A percentile compares a stretch with the other conserved stretches of the same genome.
Conservation (phyloP, 1,140 invertebrate genomes). For the Melipona quadrifasciata region DNA sequence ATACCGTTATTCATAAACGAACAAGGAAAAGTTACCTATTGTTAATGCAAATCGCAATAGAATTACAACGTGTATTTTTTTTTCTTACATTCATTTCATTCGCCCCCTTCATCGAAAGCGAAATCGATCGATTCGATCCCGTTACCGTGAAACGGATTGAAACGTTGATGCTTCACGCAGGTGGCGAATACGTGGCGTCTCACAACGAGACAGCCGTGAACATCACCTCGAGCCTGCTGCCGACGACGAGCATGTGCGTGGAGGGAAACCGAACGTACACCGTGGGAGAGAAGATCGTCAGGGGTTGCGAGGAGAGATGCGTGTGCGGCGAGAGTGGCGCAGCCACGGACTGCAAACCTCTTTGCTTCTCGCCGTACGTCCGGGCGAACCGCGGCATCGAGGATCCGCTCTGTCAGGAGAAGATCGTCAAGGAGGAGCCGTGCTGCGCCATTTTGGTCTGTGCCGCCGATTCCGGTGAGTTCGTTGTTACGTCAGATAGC, state of each 20-base stretch:
- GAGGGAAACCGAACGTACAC: slow-evolving; percentile 89
- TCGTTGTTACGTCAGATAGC: neutral
- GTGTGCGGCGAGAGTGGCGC: slow-evolving; percentile 84
- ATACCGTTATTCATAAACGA: too few species aligned
- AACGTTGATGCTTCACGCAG: slow-evolving; percentile 46
- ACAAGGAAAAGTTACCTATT: too few species aligned
- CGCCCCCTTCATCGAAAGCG: too few species aligned
- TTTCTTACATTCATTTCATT: too few species aligned
- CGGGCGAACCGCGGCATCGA: slow-evolving; percentile 84
- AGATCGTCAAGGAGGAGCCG: slow-evolving; percentile 85
- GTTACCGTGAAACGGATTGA: too few species aligned
- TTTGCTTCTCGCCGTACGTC: slow-evolving; percentile 85
- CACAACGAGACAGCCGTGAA: slow-evolving; percentile 70
- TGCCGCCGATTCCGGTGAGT: slow-evolving; percentile 81
- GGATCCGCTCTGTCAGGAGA: slow-evolving; percentile 89
- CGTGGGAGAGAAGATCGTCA: slow-evolving; percentile 85
- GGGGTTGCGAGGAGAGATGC: slow-evolving; percentile 88
- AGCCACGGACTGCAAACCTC: slow-evolving; percentile 85
- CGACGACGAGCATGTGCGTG: slow-evolving; percentile 82
- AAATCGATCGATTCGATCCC: too few species aligned
- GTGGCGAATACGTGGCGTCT: slow-evolving; percentile 72
- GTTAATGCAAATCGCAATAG: too few species aligned
- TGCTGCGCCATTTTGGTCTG: slow-evolving; percentile 90
- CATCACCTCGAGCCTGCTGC: slow-evolving; percentile 57
- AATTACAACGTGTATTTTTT: too few species aligned